Conservation (phyloP, 2,888 invertebrate genomes). For the Calameuta filiformis region DNA sequence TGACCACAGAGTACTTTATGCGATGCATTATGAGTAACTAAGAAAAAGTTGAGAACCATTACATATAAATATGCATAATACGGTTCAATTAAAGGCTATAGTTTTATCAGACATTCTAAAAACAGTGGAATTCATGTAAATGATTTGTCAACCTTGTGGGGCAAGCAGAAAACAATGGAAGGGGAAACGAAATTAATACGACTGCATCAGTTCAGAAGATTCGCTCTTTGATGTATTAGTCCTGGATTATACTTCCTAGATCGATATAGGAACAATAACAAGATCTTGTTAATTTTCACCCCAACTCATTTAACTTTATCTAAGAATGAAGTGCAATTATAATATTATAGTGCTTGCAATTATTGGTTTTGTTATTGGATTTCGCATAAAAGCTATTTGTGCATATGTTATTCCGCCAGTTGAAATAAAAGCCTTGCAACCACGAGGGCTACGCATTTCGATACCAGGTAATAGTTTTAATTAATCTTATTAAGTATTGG, state of each 20-base stretch:
- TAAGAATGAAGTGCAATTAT: not conserved
- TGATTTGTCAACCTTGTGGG: not conserved
- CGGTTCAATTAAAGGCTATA: not conserved
- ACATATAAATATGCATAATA: not conserved
- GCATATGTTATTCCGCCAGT: slow-evolving; percentile 56
- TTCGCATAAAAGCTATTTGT: slow-evolving; percentile 3
- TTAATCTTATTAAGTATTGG: slow-evolving; percentile 5
- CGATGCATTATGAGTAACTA: not conserved
- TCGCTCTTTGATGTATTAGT: not conserved
- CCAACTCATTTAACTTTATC: not conserved
- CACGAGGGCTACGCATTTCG: slow-evolving; percentile 61
- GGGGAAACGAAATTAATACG: not conserved
- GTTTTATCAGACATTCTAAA: not conserved
- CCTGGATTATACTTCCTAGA: not conserved
- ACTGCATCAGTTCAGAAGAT: not conserved
- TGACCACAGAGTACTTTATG: not conserved
- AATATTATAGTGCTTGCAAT: not conserved
- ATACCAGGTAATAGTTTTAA: slow-evolving; percentile 51
- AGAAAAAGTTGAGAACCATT: not conserved
- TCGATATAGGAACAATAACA: too few relatives aligned
- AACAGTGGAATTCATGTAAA: not conserved
- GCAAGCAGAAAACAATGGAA: not conserved
- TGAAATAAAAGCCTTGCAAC: slow-evolving; percentile 54
- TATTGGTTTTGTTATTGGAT: not conserved
- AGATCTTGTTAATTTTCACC: not conserved